phyloP scores from a whole-genome alignment of 2,797 vertebrate genomes.

The Typhlichthys eigenmanni region DNA sequence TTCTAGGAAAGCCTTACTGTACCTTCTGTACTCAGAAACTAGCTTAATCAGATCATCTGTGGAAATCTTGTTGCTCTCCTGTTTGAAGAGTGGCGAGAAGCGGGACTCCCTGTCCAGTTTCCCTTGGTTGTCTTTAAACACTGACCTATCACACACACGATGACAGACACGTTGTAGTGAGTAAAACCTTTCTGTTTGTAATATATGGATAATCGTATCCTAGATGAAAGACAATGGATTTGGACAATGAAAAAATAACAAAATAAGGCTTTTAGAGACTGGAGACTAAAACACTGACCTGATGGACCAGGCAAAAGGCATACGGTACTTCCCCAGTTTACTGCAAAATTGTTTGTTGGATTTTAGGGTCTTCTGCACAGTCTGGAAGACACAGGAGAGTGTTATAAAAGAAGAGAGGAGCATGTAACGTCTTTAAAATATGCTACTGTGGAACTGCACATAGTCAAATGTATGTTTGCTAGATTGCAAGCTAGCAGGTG shows the following conservation, averaged over 20 bases:
- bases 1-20: conserved; percentile 47
- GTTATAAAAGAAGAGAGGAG: conserved; percentile 28
- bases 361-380: conserved; percentile 92
- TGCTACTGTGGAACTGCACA: conserved; percentile 10
- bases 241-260: background rate
- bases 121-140: conserved; percentile 97
- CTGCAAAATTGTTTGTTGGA: conserved; percentile 95
- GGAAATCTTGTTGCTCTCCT: conserved; percentile 96
- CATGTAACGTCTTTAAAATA: conserved; percentile 26
- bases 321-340: conserved; percentile 94
- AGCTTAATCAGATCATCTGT: conserved; percentile 94
- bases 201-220: no score
- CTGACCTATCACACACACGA: conserved; percentile 74
- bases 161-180: no score
- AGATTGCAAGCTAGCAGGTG: conserved; percentile 34
- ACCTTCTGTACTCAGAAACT: conserved; percentile 90
- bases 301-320: conserved; percentile 97
- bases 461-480: no score
- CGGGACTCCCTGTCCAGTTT: conserved; percentile 92
- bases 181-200: no score
- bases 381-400: conserved; percentile 68
- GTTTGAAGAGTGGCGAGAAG: conserved; percentile 96
- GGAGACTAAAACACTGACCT: conserved; percentile 77
- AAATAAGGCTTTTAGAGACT: background rate
- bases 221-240: no score